A percentile compares a stretch with the other conserved stretches of the same genome.
Conservation (phyloP, 2,113 vertebrate species). For the Pandion haliaetus region DNA sequence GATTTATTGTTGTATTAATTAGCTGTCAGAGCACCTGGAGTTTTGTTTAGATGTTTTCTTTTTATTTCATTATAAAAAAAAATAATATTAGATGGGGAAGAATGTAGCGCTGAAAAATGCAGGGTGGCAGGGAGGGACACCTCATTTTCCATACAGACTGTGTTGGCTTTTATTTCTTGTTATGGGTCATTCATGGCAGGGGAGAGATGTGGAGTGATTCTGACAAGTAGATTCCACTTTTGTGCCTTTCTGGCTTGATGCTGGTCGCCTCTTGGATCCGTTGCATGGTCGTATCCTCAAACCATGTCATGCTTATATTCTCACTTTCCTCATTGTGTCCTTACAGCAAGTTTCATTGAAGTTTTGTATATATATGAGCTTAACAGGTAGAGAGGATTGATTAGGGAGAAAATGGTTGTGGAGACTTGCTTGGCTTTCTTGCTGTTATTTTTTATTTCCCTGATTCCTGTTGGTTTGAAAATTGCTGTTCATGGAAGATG, state of each 20-base stretch:
- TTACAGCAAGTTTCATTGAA: neutral
- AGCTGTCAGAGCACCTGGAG: neutral
- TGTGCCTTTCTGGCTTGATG: neutral
- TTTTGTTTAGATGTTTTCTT: neutral
- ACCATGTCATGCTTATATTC: rapidly evolving
- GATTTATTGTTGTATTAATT: neutral
- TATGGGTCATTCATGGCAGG: rapidly evolving
- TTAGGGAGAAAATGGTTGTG: neutral
- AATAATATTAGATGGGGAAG: neutral
- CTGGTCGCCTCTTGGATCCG: neutral
- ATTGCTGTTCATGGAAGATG: neutral
- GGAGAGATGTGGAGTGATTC: neutral
- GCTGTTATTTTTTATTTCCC: neutral
- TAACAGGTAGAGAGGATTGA: neutral
- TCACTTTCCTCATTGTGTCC: neutral
- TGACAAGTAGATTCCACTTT: neutral
- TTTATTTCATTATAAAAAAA: neutral
- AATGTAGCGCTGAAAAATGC: neutral
- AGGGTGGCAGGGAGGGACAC: rapidly evolving
- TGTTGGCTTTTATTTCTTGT: neutral
- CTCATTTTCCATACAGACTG: neutral
- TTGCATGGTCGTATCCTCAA: neutral
- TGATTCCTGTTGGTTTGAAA: neutral
- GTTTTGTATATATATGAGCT: neutral
- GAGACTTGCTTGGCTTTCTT: neutral